Conservation (phyloP, 2,113 vertebrate genomes). For the Crotophaga sulcirostris region DNA sequence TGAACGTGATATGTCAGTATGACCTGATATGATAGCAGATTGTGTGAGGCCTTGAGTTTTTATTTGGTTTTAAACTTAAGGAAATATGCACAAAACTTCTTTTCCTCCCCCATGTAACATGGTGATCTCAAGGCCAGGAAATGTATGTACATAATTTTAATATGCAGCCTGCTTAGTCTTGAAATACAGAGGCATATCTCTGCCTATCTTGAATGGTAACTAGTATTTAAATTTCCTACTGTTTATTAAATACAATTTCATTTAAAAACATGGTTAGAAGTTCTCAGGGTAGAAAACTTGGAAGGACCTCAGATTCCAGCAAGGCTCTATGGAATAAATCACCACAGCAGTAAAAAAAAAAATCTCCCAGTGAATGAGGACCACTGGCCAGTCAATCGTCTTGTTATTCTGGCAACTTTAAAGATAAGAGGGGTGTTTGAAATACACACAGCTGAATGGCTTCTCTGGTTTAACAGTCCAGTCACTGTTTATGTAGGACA, state of each 20-base stretch:
- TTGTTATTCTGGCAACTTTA: not conserved
- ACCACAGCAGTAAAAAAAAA: not conserved
- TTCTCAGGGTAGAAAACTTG: not conserved
- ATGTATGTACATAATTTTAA: not conserved
- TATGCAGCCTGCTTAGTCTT: not conserved
- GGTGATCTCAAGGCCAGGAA: not conserved
- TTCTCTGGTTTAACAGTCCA: not conserved
- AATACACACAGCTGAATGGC: not conserved
- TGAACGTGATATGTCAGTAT: not conserved
- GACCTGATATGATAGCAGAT: conserved; percentile 23
- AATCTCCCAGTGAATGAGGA: not conserved
- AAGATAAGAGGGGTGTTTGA: not conserved
- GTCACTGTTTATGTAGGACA: not conserved
- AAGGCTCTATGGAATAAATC: not conserved
- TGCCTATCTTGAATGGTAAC: not conserved
- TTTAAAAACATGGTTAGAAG: not conserved
- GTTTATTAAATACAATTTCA: not conserved
- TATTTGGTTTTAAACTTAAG: not conserved
- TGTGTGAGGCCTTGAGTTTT: not conserved
- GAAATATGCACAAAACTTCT: not conserved
- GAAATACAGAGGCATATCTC: not conserved
- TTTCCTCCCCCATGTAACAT: not conserved
- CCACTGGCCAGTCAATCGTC: not conserved
- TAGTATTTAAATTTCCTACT: not conserved
- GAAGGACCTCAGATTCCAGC: not conserved